These are phyloP conservation scores for Metopolophium dirhodum DNA, from an alignment of 1,140 invertebrate genomes.

Conservation along the genomic window DNA sequence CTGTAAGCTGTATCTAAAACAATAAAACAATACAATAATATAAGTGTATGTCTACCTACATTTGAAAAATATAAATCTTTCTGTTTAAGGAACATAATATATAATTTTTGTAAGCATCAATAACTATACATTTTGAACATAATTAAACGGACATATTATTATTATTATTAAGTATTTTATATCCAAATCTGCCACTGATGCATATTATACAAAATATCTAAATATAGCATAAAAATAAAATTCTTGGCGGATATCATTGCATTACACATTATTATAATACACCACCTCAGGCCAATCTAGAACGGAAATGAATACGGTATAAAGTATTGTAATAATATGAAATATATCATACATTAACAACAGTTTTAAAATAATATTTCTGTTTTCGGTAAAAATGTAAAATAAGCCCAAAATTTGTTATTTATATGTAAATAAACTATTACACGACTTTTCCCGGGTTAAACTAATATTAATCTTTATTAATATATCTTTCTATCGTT, in stretches of 20 bases:
- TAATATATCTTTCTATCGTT: background rate
- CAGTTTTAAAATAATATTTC: too few species aligned
- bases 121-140: background rate
- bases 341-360: too few species aligned
- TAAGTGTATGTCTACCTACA: background rate
- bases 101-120: background rate
- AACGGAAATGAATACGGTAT: constrained; percentile 18
- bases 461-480: too few species aligned
- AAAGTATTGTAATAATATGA: background rate
- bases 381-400: too few species aligned
- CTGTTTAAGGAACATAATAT: background rate
- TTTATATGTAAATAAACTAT: background rate
- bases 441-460: background rate
- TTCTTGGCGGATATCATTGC: background rate
- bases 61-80: background rate
- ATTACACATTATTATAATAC: background rate
- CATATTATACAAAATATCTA: too few species aligned
- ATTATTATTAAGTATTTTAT: background rate
- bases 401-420: too few species aligned
- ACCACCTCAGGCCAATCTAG: background rate
- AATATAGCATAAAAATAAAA: background rate
- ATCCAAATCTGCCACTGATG: background rate
- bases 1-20: constrained; percentile 47
- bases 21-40: constrained; percentile 3
- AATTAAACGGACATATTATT: background rate